Percentiles rank a stretch among this genome's conserved stretches.
phyloP scores from a whole-genome alignment of 2,113 vertebrate species.

The Scomber colias region DNA sequence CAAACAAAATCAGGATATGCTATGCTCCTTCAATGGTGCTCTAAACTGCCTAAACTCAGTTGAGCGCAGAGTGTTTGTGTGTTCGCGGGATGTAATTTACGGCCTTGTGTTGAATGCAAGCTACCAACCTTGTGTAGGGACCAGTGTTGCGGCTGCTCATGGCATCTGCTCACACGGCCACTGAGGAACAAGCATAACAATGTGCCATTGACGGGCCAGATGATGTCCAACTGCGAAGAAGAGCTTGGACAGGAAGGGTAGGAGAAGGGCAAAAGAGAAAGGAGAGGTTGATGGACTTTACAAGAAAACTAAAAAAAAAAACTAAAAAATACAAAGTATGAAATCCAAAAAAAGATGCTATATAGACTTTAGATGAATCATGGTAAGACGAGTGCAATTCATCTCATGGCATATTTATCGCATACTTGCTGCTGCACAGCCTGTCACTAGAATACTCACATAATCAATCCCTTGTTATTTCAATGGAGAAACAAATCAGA shows the following conservation, averaged over 20 bases:
- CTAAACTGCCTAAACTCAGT: constrained; percentile 73
- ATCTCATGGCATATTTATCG: constrained; percentile 31
- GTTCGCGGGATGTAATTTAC: constrained; percentile 82
- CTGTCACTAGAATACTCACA: constrained; percentile 51
- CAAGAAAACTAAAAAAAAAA: constrained; percentile 28
- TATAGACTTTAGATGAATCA: constrained; percentile 1
- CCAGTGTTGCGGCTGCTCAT: constrained; percentile 71
- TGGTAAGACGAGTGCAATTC: neutral
- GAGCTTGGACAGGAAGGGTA: constrained; percentile 81
- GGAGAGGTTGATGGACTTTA: constrained; percentile 75
- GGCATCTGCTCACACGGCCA: constrained; percentile 80
- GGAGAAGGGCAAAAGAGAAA: constrained; percentile 79
- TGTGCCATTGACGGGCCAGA: constrained; percentile 85
- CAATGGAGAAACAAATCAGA: constrained; percentile 65
- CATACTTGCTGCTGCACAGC: constrained; percentile 6
- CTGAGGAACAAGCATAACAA: constrained; percentile 81
- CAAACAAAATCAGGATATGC: constrained; percentile 76
- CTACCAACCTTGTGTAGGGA: constrained; percentile 74
- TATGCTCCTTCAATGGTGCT: constrained; percentile 70
- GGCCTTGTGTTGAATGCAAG: constrained; percentile 66
- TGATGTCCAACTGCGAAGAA: constrained; percentile 83
- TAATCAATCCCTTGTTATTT: constrained; percentile 71
- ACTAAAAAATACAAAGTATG: neutral
- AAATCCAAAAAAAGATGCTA: constrained; percentile 1
- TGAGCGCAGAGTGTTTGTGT: constrained; percentile 80